Evolutionary conservation across 2,888 invertebrate species (phyloP), one percentile per base, ranked within the genome.

Genomic region (Acanthoscelides obtectus): DNA sequence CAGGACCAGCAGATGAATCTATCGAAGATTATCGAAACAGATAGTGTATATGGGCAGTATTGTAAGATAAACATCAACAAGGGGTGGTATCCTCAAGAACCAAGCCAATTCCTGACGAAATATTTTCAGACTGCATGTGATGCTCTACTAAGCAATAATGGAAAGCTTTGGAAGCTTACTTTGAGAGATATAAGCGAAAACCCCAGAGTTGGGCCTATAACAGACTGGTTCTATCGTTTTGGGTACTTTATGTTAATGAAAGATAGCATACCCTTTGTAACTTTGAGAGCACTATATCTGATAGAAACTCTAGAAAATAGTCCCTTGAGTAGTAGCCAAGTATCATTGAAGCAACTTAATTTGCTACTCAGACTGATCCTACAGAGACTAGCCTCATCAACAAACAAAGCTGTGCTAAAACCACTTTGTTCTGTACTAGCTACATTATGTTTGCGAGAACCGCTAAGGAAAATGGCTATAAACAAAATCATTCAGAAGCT

Each of bases 191-290:
- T 90, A 66, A 86, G 86, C 75, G 86, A 87, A n/a, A 90, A 90
- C 80, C 86, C 87, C 0, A 82, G 87, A 22, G 89, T 90, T 22
- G 90, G 90, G 0, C 89, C 89, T 0, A 88, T 90, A 76, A 87
- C 88, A 71, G 88, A 89, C 19, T 89, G 89, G 83, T 86, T 90
- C 68, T 89, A 90, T 80, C 88, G 89, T 79, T 82, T 90, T 77
- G 88, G 88, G 0, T 89, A 89, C 22, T 79, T 89, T 65, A 87
- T 90, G 0, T 80, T 90, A 0, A 89, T 88, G 66, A 90, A 90
- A 77, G 89, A 90, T 75, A 81, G 84, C 21, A 84, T 84, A 3
- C 84, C 84, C 72, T 83, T 85, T 71, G 73, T 86, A 22, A 85
- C 86, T 4, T 75, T 83, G 45, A 79, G 81, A 69, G 85, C 83